Evolutionary conservation across 1,140 invertebrate genomes (phyloP).

Genomic region (Parasteatoda tepidariorum): DNA sequence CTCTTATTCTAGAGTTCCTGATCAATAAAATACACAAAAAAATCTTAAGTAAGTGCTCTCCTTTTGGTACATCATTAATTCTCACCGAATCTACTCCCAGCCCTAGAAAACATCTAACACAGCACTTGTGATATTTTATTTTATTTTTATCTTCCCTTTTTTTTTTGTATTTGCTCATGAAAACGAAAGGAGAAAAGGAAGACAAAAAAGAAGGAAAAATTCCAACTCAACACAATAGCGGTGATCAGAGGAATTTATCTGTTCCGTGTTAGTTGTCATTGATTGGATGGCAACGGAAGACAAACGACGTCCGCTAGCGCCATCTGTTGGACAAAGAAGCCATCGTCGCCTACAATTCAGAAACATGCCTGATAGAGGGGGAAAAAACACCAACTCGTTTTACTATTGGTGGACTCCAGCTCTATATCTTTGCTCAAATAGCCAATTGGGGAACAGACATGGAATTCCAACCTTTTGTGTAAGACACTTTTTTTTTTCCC

Average conservation of each 20-base stretch:
- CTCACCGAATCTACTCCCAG: slow-evolving; percentile 29
- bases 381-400: slow-evolving; percentile 27
- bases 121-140: slow-evolving; percentile 30
- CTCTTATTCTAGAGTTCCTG: not conserved
- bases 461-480: slow-evolving; percentile 30
- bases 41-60: slow-evolving; percentile 9
- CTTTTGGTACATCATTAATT: slow-evolving; percentile 25
- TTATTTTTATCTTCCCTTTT: not conserved
- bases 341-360: slow-evolving; percentile 47
- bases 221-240: slow-evolving; percentile 47
- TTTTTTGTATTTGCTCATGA: slow-evolving; percentile 47
- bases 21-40: not conserved
- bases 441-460: slow-evolving; percentile 34
- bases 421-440: slow-evolving; percentile 54
- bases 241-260: slow-evolving; percentile 53
- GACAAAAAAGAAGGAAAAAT: slow-evolving; percentile 23
- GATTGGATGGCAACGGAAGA: slow-evolving; percentile 51
- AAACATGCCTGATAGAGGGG: slow-evolving; percentile 6
- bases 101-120: slow-evolving; percentile 48
- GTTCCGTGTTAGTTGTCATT: slow-evolving; percentile 57
- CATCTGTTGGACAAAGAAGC: slow-evolving; percentile 53
- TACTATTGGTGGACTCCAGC: slow-evolving; percentile 41
- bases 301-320: slow-evolving; percentile 39
- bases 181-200: slow-evolving; percentile 5
- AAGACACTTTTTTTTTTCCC: slow-evolving; percentile 1